A percentile compares a stretch with the other conserved stretches of the same genome.
Evolutionary conservation across 2,113 vertebrate species (phyloP).

Genomic region (Maccullochella peelii): DNA sequence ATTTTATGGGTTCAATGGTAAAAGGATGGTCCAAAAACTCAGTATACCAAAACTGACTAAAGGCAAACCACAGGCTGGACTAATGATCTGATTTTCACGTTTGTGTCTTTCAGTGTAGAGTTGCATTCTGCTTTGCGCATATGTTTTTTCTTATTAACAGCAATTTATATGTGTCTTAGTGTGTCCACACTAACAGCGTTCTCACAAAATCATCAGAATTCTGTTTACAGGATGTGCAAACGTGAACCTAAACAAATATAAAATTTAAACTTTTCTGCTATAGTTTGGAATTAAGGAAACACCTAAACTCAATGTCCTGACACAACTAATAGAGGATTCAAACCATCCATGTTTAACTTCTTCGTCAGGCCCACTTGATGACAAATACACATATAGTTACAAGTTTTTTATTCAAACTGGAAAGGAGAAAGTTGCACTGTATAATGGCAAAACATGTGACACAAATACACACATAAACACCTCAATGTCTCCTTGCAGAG

Average conservation of each 20-base stretch:
- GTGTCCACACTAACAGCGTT: neutral
- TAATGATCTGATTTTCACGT: neutral
- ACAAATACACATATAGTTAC: neutral
- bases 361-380: neutral
- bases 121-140: neutral
- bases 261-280: neutral
- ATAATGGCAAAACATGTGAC: neutral
- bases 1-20: neutral
- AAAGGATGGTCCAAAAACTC: no score
- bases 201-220: neutral
- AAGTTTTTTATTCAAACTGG: neutral
- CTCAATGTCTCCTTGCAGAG: neutral
- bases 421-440: neutral
- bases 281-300: neutral
- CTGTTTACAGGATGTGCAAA: neutral
- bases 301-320: neutral
- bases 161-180: neutral
- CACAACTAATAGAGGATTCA: neutral
- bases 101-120: neutral
- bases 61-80: neutral
- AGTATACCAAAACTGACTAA: neutral
- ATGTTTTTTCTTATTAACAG: neutral
- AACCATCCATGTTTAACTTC: neutral
- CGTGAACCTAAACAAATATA: neutral
- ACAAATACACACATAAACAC: neutral